A percentile compares a stretch with the other conserved stretches of the same genome.
These are phyloP conservation scores for Thalassoma bifasciatum DNA, from an alignment of 2,113 vertebrate genomes.

Conservation along the genomic window DNA sequence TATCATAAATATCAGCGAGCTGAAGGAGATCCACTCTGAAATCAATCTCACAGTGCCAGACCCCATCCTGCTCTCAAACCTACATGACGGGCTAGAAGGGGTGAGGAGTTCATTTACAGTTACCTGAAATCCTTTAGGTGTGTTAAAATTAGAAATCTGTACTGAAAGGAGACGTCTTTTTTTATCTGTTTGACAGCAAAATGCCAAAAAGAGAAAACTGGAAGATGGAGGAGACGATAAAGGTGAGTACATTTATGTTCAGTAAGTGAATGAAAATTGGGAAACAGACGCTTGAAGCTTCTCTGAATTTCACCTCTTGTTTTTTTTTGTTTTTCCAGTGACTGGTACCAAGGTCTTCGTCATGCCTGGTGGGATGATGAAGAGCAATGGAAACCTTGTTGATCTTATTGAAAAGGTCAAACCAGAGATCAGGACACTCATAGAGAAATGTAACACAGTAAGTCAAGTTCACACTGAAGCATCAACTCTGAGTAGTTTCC, in stretches of 20 bases:
- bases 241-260: conserved; percentile 82
- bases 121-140: fast-evolving
- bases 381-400: conserved; percentile 96
- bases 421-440: conserved; percentile 97
- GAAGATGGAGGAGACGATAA: conserved; percentile 90
- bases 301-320: background rate
- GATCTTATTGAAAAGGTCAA: conserved; percentile 99
- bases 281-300: too few relatives aligned
- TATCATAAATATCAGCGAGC: conserved; percentile 93
- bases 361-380: conserved; percentile 98
- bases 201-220: conserved; percentile 96
- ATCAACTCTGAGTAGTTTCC: too few relatives aligned
- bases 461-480: conserved; percentile 41
- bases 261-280: too few relatives aligned
- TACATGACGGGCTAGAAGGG: conserved; percentile 94
- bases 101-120: conserved; percentile 77
- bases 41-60: conserved; percentile 97
- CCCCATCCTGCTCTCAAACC: conserved; percentile 95
- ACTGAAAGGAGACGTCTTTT: background rate
- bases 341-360: conserved; percentile 97
- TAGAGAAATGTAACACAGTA: conserved; percentile 99
- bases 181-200: conserved; percentile 85
- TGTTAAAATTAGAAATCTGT: background rate
- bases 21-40: conserved; percentile 98
- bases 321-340: conserved; percentile 63